Evolutionary conservation across 2,113 vertebrate species (phyloP).

Genomic region (Amazona vittata): DNA sequence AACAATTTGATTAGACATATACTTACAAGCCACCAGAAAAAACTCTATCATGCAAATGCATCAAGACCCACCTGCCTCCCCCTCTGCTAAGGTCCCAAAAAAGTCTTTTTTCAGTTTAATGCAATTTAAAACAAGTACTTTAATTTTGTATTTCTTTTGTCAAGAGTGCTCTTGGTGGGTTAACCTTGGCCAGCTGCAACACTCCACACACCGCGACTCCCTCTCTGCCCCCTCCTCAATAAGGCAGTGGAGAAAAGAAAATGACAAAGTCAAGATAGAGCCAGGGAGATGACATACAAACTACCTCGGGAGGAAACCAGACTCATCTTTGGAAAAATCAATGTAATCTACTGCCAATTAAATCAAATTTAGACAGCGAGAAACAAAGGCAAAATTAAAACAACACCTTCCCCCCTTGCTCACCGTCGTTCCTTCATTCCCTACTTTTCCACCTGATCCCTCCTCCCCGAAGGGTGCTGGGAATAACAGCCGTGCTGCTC

Average conservation of each 20-base stretch:
- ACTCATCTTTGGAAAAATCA: background rate
- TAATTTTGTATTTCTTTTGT: background rate
- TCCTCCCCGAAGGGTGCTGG: fast-evolving
- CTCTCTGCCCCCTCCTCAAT: fast-evolving
- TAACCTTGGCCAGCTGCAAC: background rate
- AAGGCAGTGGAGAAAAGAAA: background rate
- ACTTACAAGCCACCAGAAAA: background rate
- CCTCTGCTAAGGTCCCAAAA: background rate
- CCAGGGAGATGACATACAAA: fast-evolving
- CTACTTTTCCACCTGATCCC: fast-evolving
- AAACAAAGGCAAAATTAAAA: background rate
- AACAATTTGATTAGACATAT: background rate
- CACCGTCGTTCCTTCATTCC: fast-evolving
- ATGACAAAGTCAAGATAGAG: background rate
- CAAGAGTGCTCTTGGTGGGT: background rate
- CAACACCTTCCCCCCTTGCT: fast-evolving
- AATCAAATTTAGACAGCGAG: background rate
- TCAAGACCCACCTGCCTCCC: background rate
- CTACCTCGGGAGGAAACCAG: background rate
- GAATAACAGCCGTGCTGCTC: background rate
- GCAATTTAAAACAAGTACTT: background rate
- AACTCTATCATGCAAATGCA: background rate
- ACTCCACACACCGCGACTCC: background rate
- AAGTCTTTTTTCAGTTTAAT: background rate
- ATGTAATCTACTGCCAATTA: background rate